These are phyloP conservation scores for Dicentrarchus labrax DNA, from an alignment of 2,113 vertebrate species.

Conservation along the genomic window DNA sequence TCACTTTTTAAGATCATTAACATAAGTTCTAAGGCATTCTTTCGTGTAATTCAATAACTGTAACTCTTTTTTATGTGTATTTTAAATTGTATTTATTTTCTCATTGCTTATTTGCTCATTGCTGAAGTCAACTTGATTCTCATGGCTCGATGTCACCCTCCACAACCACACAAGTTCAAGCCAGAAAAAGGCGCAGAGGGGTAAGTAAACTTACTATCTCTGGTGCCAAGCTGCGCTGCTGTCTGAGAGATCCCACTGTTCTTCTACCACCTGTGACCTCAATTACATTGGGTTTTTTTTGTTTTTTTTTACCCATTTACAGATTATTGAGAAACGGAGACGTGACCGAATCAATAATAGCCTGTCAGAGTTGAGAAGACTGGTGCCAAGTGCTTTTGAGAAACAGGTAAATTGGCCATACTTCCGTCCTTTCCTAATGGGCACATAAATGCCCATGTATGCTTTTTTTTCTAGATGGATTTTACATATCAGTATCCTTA, in stretches of 20 bases:
- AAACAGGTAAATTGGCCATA: slow-evolving; percentile 90
- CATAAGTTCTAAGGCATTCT: too few relatives aligned
- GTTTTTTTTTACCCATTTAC: not conserved
- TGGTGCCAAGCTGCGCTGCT: slow-evolving; percentile 5
- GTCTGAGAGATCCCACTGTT: not conserved
- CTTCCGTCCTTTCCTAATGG: not conserved
- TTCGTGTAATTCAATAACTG: not conserved
- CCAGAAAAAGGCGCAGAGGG: slow-evolving; percentile 95
- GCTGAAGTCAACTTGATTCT: slow-evolving; percentile 84
- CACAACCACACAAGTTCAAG: slow-evolving; percentile 92
- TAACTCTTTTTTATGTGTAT: not conserved
- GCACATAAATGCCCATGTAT: not conserved
- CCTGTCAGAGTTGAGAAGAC: slow-evolving; percentile 93
- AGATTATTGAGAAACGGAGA: slow-evolving; percentile 98
- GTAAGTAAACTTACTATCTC: slow-evolving; percentile 80
- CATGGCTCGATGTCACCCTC: slow-evolving; percentile 91
- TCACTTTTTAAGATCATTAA: not conserved
- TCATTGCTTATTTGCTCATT: not conserved
- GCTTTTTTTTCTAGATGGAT: not conserved
- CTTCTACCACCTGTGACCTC: not conserved
- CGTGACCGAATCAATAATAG: slow-evolving; percentile 99
- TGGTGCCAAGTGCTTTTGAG: slow-evolving; percentile 98
- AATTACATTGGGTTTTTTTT: not conserved
- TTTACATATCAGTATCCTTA: not conserved
- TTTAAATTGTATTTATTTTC: not conserved